Evolutionary conservation across 2,113 vertebrate genomes (phyloP), one percentile per base, ranked within the genome.

Genomic region (Sebastes fasciatus): DNA sequence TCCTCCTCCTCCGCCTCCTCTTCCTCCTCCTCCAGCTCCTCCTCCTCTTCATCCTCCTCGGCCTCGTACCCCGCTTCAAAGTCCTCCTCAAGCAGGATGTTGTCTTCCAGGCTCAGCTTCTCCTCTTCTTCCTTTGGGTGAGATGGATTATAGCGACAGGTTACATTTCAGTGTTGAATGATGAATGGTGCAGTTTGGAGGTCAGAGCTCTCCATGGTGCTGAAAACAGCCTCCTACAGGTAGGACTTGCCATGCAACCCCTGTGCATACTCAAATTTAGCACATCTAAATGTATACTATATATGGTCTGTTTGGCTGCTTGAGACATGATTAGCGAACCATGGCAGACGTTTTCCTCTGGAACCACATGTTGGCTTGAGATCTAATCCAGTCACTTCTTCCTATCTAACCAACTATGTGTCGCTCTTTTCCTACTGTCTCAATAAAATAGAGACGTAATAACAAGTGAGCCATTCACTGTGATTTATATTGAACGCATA

Each of bases 11-110:
- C 93, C 4, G 87, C 92, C 1, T 87, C 95, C 6, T 60, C 94
- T 0, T 94, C 95, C 19, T 95, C 90, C 0, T 83, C 91, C 0
- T 79, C 95, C n/a, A 82, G 88, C 66, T 94, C 94, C 3, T 95
- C 95, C 5, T 96, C 85, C 1, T 94, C 94, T 61, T 94, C 94
- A 0, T 94, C 95, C 61, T 94, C 94, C 83, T 94, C 97, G 1
- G 91, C 96, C 82, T 96, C 96, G 2, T 96, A 96, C 10, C 96
- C 96, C 0, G 94, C 96, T 34, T 99, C 97, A 52, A 96, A 96
- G 86, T 98, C 97, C 80, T 97, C 97, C 67, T 98, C 97, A 49
- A 96, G 95, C 57, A 99, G 94, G 92, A 98, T 92, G 77, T 97
- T 95, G 79, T 98, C 97, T 17, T 98, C 97, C 43, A 96, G 88